A percentile compares a stretch with the other conserved stretches of the same genome.
These are phyloP conservation scores for Mandrillus leucophaeus DNA, from an alignment of 2,113 vertebrate species.

Conservation along the genomic window DNA sequence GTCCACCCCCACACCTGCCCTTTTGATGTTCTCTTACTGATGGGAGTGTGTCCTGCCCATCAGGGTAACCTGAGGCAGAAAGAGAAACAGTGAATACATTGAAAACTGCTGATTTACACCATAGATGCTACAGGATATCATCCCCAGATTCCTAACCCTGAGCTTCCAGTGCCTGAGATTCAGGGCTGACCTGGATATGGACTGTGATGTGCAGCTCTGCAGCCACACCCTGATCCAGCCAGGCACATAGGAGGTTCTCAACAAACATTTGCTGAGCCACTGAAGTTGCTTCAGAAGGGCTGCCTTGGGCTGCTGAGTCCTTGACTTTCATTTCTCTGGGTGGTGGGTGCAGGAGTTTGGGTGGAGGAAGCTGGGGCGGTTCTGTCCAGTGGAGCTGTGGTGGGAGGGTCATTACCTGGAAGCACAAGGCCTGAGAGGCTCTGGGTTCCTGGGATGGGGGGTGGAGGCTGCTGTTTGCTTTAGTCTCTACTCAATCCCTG, in stretches of 20 bases:
- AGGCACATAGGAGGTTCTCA: not conserved
- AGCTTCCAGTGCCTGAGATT: not conserved
- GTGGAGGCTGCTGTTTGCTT: not conserved
- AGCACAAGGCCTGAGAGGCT: not conserved
- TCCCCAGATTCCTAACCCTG: not conserved
- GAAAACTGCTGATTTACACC: not conserved
- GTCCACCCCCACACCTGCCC: not conserved
- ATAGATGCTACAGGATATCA: accelerated
- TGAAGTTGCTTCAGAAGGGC: not conserved
- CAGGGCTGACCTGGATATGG: accelerated
- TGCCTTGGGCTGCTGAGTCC: not conserved
- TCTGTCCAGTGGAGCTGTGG: accelerated
- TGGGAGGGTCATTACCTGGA: not conserved
- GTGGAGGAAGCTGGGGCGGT: not conserved
- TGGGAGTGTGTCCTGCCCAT: not conserved
- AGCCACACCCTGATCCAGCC: accelerated
- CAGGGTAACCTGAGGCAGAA: not conserved
- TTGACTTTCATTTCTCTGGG: not conserved
- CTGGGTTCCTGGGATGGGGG: not conserved
- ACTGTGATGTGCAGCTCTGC: accelerated
- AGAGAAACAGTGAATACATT: not conserved
- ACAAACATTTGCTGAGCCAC: not conserved
- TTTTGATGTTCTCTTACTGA: not conserved
- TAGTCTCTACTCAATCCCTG: not conserved
- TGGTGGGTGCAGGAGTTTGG: not conserved